Percentiles rank a stretch among this genome's conserved stretches.
phyloP scores from a whole-genome alignment of 2,797 vertebrate species.

The Syndactyla subalaris region DNA sequence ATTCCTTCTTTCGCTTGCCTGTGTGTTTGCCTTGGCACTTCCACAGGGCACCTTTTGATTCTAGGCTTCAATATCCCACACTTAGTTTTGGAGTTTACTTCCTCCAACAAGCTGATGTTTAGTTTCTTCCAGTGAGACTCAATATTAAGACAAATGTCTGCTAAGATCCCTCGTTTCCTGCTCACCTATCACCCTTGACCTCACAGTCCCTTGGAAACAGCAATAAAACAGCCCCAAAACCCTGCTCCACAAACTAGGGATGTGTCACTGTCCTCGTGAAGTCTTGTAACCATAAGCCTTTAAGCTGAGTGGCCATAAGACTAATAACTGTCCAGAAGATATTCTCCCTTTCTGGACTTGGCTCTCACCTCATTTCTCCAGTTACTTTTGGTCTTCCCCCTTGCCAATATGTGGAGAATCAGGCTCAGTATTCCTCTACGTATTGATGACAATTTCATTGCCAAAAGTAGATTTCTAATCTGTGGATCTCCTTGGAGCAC shows the following conservation, averaged over 20 bases:
- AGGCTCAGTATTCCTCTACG: neutral
- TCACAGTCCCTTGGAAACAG: neutral
- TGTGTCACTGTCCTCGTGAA: accelerated
- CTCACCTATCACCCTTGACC: neutral
- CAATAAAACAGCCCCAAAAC: neutral
- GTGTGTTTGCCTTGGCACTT: accelerated
- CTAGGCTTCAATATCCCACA: neutral
- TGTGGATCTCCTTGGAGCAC: neutral
- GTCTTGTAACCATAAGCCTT: neutral
- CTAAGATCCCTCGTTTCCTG: neutral
- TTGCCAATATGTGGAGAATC: neutral
- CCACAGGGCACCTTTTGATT: neutral
- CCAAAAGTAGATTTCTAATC: neutral
- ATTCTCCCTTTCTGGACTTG: neutral
- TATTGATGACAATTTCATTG: neutral
- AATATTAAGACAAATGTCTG: neutral
- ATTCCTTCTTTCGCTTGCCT: neutral
- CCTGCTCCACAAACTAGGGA: neutral
- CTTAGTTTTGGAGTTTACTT: neutral
- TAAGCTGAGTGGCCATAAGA: neutral
- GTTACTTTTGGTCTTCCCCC: neutral
- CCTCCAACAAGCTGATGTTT: neutral
- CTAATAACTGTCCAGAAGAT: neutral
- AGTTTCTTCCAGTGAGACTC: neutral
- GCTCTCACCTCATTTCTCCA: neutral